Base-by-base conservation (phyloP, 2,888 invertebrate species). In the Apamea sordens region DNA sequence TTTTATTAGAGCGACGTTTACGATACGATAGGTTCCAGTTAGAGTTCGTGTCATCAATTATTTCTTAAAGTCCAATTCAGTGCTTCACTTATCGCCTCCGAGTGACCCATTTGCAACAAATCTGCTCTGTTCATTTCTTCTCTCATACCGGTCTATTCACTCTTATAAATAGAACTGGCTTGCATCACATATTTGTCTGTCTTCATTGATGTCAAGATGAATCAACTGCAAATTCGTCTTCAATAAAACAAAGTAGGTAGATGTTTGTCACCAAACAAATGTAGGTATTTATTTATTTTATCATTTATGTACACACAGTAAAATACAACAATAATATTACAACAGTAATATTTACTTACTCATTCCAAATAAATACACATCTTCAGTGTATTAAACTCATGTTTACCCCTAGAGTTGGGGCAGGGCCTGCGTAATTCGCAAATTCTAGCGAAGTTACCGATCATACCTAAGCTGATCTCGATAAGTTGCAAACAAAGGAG, bases 71-170 rank as follows among this genome's bases (percentile, higher is more conserved):
- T 53, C 28, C 53, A 67, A 13, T 59, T 47, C 10, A 44, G 50
- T 61, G 24, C 21, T 56, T 70, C 67, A 79, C 50, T 79, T 80
- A 79, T 67, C 84, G 64, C 71, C 76, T 80, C 77, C 72, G 41
- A 73, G 73, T 75, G 79, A 86, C 84, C 80, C 15, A 79, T 65
- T 84, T 80, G 36, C 36, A 28, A 41, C 44, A 63, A 80, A 63
- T 74, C 28, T 32, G n/a, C 18, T 59, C 32, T 70, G 72, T 41
- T 70, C 11, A 59, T 59, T 59, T 59, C n/a, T 59, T n/a, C 56
- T 59, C 56, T 59, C 11, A 59, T 59, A n/a, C n/a, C 1, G 21
- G 10, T 59, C 32, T 70, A 64, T 32, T 70, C 53, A 76, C 47
- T 73, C 11, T 50, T 76, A 73, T 41, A 67, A 73, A 76, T 76